Conservation (phyloP, 2,888 invertebrate genomes). For the Colletes collaris region DNA sequence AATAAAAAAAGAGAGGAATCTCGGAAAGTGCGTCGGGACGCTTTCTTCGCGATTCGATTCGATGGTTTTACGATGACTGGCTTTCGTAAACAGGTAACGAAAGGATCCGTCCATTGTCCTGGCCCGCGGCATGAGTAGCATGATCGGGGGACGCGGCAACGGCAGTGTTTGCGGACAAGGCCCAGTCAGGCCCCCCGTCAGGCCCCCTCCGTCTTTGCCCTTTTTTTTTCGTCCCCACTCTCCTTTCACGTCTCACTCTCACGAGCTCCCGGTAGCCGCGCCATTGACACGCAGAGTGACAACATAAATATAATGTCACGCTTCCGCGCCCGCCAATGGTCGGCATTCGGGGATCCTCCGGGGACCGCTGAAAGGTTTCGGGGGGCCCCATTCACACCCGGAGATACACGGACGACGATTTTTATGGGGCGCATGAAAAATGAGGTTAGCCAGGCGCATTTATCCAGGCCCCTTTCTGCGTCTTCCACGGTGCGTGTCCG, state of each 20-base stretch:
- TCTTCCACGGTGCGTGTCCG: conserved; percentile 51
- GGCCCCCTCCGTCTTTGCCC: conserved; percentile 38
- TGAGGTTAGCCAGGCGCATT: conserved; percentile 75
- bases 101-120: conserved; percentile 68
- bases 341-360: conserved; percentile 21
- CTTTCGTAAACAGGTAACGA: conserved; percentile 70
- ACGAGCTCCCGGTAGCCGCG: conserved; percentile 64
- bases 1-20: neutral
- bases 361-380: conserved; percentile 50
- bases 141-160: conserved; percentile 60
- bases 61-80: conserved; percentile 76
- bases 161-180: conserved; percentile 78
- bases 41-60: conserved; percentile 76
- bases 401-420: conserved; percentile 69
- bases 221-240: conserved; percentile 15
- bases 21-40: conserved; percentile 15
- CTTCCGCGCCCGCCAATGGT: conserved; percentile 79
- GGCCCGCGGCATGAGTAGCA: conserved; percentile 67
- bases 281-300: conserved; percentile 79
- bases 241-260: conserved; percentile 54
- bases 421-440: conserved; percentile 78
- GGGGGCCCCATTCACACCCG: conserved; percentile 53
- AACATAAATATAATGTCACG: conserved; percentile 83
- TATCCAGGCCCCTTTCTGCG: conserved; percentile 51
- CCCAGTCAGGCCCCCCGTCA: conserved; percentile 71